A percentile compares a stretch with the other conserved stretches of the same genome.
phyloP scores from a whole-genome alignment of 2,888 invertebrate genomes.

The Acleris sparsana region DNA sequence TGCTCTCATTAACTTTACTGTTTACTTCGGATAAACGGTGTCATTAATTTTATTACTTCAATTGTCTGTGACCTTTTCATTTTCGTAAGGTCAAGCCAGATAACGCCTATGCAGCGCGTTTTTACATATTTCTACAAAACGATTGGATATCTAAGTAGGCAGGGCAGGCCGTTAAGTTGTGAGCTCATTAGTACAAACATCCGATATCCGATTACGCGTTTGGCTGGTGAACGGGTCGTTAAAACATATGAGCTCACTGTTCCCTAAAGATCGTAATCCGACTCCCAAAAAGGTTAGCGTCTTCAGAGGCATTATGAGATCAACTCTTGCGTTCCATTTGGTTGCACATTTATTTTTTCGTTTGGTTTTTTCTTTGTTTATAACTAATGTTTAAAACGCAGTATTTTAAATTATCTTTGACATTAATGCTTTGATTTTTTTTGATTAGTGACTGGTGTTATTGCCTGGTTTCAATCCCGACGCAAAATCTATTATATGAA shows the following conservation, averaged over 20 bases:
- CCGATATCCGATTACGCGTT: slow-evolving; percentile 30
- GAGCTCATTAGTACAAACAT: slow-evolving; percentile 35
- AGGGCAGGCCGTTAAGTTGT: slow-evolving; percentile 26
- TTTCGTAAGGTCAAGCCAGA: slow-evolving; percentile 3
- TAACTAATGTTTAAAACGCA: no score
- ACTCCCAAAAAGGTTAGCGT: slow-evolving; percentile 18
- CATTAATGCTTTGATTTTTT: background rate
- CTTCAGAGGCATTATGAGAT: background rate
- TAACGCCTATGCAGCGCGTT: slow-evolving; percentile 1
- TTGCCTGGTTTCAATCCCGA: background rate
- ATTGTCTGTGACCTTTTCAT: slow-evolving; percentile 3
- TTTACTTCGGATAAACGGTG: background rate
- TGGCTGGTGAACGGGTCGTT: slow-evolving; percentile 15
- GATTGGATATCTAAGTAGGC: slow-evolving; percentile 23
- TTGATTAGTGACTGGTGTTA: background rate
- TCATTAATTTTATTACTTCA: background rate
- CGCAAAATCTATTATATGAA: no score
- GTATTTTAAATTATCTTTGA: background rate
- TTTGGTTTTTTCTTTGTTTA: background rate
- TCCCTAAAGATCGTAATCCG: slow-evolving; percentile 13
- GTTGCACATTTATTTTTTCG: slow-evolving; percentile 5
- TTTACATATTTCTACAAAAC: slow-evolving; percentile 18
- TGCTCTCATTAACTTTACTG: no score
- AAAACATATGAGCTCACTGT: slow-evolving; percentile 28
- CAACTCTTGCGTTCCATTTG: background rate